Base-by-base conservation (phyloP, 2,797 vertebrate species). In the Hypotaenidia okinawae region DNA sequence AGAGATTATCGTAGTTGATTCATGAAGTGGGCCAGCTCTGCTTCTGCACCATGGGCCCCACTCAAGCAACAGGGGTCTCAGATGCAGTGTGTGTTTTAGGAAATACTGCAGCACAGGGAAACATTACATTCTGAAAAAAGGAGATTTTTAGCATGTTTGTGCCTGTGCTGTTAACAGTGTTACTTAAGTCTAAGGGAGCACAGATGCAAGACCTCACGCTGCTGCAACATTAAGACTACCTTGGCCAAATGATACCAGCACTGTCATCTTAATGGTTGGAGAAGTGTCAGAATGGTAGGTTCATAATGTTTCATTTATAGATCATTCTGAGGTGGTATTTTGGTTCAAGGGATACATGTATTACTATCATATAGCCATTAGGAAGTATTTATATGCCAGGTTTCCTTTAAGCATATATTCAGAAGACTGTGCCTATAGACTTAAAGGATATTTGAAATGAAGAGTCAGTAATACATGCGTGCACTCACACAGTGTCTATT, bases 1-100 rank as follows among this genome's bases (percentile, higher is more conserved):
- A 3, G 30, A 96, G 57, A 59, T 89, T 96, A 96, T 91, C 88
- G 88, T 76, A n/a, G 47, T 27, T 18, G 77, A 83, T 91, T 23
- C n/a, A 13, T 62, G 52, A 73, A 77, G 77, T 67, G 52, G 62
- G 32, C 69, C 64, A 77, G 59, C 59, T 69, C 69, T 54, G 59
- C 68, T 84, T 77, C 25, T 89, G 73, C 32, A 1, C 41, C 67
- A 3, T 25, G 88, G 64, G 88, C 84, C 75, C 64, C 69, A 19
- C 55, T 86, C 51, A 55, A 84, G 68, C 77, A 68, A 39, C 24
- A 91, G 41, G 37, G 17, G 19, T n/a, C n/a, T 78, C 37, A 68
- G 61, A 75, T 37, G 23, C 59, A 69, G 27, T 1, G 0, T 61
- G 28, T 68, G 24, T 59, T 90, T 76, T 64, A 85, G 69, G 35